A percentile compares a stretch with the other conserved stretches of the same genome.
Evolutionary conservation across 2,113 vertebrate species (phyloP).

Genomic region (Datnioides undecimradiatus): DNA sequence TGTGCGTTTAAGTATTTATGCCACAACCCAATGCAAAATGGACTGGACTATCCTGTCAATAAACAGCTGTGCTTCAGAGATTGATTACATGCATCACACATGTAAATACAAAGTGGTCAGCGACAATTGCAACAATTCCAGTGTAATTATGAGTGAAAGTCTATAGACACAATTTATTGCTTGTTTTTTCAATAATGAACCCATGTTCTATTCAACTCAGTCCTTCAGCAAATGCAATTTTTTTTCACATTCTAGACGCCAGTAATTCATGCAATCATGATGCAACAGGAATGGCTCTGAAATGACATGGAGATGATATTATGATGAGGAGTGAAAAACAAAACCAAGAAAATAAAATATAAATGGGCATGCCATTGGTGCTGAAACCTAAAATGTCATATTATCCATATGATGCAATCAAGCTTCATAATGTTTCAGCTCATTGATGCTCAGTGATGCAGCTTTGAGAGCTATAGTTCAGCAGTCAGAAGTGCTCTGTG

Average conservation of each 20-base stretch:
- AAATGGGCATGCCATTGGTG: no score
- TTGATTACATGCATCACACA: not conserved
- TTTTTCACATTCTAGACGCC: not conserved
- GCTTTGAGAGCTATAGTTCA: not conserved
- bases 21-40: no score
- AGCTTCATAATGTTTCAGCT: no score
- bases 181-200: not conserved
- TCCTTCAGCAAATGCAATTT: not conserved
- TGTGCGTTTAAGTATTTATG: no score
- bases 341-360: not conserved
- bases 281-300: not conserved
- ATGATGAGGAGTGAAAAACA: not conserved
- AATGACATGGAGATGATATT: not conserved
- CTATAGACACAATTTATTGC: not conserved
- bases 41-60: not conserved
- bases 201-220: not conserved
- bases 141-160: not conserved
- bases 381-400: not conserved
- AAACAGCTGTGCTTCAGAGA: not conserved
- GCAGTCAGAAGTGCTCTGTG: not conserved
- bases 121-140: not conserved
- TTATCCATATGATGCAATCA: not conserved
- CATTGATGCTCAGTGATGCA: not conserved
- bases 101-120: not conserved
- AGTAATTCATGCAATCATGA: not conserved